Evolutionary conservation across 2,113 vertebrate genomes (phyloP).

Genomic region (Sinocyclocheilus anophthalmus): DNA sequence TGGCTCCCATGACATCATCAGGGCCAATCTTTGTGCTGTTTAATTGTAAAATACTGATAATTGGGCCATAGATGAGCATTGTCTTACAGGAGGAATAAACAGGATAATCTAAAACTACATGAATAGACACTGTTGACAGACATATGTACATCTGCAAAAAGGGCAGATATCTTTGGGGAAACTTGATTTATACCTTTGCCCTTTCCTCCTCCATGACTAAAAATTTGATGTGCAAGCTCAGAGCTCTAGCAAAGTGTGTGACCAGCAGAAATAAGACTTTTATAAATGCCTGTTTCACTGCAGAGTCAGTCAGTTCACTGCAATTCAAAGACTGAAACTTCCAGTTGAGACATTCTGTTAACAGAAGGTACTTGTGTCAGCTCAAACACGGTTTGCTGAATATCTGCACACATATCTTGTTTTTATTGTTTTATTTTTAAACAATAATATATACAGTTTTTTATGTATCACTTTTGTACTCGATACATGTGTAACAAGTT

Average conservation of each 20-base stretch:
- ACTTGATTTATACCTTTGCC: constrained; percentile 18
- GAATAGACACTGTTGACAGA: neutral
- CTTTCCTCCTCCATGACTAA: constrained; percentile 9
- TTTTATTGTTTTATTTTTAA: neutral
- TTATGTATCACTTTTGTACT: too few relatives aligned
- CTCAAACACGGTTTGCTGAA: neutral
- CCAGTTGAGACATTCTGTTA: neutral
- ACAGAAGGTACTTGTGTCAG: neutral
- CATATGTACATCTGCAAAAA: neutral
- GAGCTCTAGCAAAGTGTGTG: neutral
- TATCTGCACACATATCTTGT: neutral
- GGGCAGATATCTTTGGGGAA: neutral
- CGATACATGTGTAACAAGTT: too few relatives aligned
- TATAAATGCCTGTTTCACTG: neutral
- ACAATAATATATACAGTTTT: too few relatives aligned
- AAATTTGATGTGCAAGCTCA: constrained; percentile 16
- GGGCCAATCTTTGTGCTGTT: constrained; percentile 33
- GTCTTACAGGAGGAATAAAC: neutral
- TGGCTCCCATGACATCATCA: constrained; percentile 59
- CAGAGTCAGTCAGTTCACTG: neutral
- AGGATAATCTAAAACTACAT: neutral
- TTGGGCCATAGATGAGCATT: neutral
- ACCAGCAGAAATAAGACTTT: constrained; percentile 7
- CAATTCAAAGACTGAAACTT: neutral
- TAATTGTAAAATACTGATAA: constrained; percentile 28